Evolutionary conservation across 2,113 vertebrate genomes (phyloP).

Genomic region (Protobothrops flavoviridis): DNA sequence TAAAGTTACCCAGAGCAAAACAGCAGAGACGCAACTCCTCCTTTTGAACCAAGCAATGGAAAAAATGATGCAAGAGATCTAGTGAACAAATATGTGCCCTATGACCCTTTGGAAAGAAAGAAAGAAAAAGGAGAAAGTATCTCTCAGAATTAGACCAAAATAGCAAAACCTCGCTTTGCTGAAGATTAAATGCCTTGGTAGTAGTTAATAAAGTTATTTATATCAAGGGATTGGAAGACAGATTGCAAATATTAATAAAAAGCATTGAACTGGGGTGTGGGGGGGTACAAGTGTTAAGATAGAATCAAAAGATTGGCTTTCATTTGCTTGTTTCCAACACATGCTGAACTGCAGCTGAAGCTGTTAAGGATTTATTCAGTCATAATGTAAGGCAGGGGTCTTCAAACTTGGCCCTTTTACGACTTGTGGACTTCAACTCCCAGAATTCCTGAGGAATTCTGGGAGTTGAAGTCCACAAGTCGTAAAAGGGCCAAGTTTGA

Average conservation of each 20-base stretch:
- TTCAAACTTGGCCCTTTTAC: too few relatives aligned
- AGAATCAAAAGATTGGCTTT: not conserved
- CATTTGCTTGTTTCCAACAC: not conserved
- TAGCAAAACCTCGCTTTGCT: slow-evolving; percentile 68
- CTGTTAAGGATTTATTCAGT: not conserved
- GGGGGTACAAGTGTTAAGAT: not conserved
- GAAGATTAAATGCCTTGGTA: slow-evolving; percentile 40
- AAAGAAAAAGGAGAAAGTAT: not conserved
- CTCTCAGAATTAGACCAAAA: slow-evolving; percentile 74
- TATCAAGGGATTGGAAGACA: slow-evolving; percentile 18
- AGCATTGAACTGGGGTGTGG: rapidly evolving
- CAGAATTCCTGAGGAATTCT: too few relatives aligned
- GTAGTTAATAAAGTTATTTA: slow-evolving; percentile 54
- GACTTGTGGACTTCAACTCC: too few relatives aligned
- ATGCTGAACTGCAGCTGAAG: not conserved
- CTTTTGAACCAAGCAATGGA: slow-evolving; percentile 78
- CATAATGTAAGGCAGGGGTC: not conserved
- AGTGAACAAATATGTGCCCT: slow-evolving; percentile 81
- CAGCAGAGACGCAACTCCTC: slow-evolving; percentile 66
- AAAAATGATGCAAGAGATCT: slow-evolving; percentile 85
- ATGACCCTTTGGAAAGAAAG: slow-evolving; percentile 69
- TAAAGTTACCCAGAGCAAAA: slow-evolving; percentile 50
- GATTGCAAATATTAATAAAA: not conserved
- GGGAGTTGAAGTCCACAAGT: too few relatives aligned
- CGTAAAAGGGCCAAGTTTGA: too few relatives aligned